Evolutionary conservation across 2,113 vertebrate species (phyloP).

Genomic region (Pyxicephalus adspersus): DNA sequence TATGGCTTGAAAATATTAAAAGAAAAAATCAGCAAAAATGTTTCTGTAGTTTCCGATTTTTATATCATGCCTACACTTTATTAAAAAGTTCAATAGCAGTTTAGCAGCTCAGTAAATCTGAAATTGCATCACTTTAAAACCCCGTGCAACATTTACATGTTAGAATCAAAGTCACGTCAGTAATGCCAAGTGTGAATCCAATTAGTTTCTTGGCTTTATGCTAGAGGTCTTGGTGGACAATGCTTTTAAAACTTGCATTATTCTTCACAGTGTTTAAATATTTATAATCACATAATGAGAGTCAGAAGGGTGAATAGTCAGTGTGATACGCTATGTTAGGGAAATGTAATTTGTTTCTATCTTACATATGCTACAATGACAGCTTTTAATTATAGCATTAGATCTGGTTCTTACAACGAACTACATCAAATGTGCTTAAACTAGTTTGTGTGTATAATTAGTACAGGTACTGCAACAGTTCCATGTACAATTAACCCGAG

Average conservation of each 20-base stretch:
- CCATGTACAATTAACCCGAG: neutral
- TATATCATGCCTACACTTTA: neutral
- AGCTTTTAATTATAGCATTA: conserved; percentile 48
- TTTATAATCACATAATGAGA: conserved; percentile 48
- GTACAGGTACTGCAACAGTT: neutral
- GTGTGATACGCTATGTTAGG: conserved; percentile 29
- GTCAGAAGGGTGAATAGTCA: conserved; percentile 26
- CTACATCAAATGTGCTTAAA: conserved; percentile 30
- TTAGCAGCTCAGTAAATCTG: neutral
- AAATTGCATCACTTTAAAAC: conserved; percentile 20
- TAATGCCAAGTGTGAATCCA: conserved; percentile 21
- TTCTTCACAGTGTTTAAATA: conserved; percentile 34
- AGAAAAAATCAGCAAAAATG: neutral
- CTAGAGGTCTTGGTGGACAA: conserved; percentile 20
- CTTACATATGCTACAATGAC: conserved; percentile 44
- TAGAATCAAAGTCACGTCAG: conserved; percentile 14
- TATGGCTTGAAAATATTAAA: too few species aligned
- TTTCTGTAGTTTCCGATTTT: neutral
- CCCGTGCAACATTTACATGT: conserved; percentile 2
- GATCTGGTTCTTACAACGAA: conserved; percentile 35
- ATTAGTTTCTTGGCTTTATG: conserved; percentile 32
- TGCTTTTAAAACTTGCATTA: conserved; percentile 34
- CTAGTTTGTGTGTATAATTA: conserved; percentile 10
- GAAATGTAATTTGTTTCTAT: conserved; percentile 36
- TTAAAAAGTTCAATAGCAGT: neutral